Evolutionary conservation across 2,888 invertebrate genomes (phyloP).

Genomic region (Dusona sp.): DNA sequence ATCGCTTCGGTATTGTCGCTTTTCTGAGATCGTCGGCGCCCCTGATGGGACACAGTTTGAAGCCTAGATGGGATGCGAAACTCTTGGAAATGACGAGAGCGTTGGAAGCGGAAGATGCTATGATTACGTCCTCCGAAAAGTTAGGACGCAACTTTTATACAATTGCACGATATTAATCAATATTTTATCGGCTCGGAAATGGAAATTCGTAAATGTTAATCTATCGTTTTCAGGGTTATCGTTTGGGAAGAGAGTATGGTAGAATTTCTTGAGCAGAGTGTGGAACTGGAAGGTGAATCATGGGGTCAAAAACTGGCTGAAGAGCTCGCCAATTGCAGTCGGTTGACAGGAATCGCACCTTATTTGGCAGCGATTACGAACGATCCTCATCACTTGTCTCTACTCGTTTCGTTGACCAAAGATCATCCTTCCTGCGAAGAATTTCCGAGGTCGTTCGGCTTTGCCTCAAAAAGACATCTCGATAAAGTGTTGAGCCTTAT

Average conservation of each 20-base stretch:
- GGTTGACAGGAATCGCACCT: conserved; percentile 72
- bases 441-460: conserved; percentile 79
- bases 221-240: conserved; percentile 65
- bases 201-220: neutral
- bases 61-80: conserved; percentile 78
- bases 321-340: conserved; percentile 74
- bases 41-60: conserved; percentile 77
- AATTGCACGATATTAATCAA: neutral
- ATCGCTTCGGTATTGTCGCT: conserved; percentile 74
- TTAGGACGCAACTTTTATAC: neutral
- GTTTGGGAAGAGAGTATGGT: conserved; percentile 80
- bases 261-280: conserved; percentile 79
- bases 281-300: conserved; percentile 76
- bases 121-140: conserved; percentile 56
- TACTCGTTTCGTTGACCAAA: conserved; percentile 75
- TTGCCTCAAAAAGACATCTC: conserved; percentile 78
- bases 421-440: conserved; percentile 73
- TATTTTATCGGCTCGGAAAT: neutral
- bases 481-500: conserved; percentile 75
- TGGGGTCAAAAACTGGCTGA: conserved; percentile 79
- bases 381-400: conserved; percentile 74
- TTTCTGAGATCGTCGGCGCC: conserved; percentile 79
- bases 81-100: conserved; percentile 74
- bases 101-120: conserved; percentile 69
- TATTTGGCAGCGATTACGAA: conserved; percentile 78